These are phyloP conservation scores for Hyphantria cunea DNA, from an alignment of 1,140 invertebrate species.

Conservation along the genomic window DNA sequence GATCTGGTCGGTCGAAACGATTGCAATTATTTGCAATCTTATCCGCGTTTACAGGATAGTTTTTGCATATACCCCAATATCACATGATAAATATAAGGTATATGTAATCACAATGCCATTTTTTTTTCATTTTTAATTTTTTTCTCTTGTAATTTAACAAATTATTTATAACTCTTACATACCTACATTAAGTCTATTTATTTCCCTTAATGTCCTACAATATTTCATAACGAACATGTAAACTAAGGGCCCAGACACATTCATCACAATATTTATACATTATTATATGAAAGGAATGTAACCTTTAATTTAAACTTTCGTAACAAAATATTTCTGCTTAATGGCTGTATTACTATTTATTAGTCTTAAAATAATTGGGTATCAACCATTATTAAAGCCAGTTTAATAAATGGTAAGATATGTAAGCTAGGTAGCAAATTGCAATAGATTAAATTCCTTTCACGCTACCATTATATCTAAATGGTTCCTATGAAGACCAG, in stretches of 20 bases:
- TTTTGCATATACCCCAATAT: slow-evolving; percentile 56
- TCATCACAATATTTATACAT: slow-evolving; percentile 76
- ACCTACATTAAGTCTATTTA: slow-evolving; percentile 71
- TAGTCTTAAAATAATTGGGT: slow-evolving; percentile 55
- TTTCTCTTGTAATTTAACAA: slow-evolving; percentile 50
- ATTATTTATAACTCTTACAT: slow-evolving; percentile 55
- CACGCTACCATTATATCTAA: slow-evolving; percentile 61
- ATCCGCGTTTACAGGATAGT: slow-evolving; percentile 78
- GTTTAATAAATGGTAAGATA: slow-evolving; percentile 80
- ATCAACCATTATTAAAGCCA: slow-evolving; percentile 81
- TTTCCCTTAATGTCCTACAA: slow-evolving; percentile 53
- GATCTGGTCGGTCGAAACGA: slow-evolving; percentile 80
- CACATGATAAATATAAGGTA: slow-evolving; percentile 58
- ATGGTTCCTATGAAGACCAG: slow-evolving; percentile 69
- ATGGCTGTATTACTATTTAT: slow-evolving; percentile 48
- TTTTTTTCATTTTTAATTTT: slow-evolving; percentile 53
- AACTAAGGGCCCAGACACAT: slow-evolving; percentile 80
- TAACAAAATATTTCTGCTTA: slow-evolving; percentile 65
- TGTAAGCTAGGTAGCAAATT: slow-evolving; percentile 53
- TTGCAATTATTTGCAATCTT: slow-evolving; percentile 69
- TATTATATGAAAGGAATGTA: slow-evolving; percentile 77
- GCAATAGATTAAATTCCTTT: slow-evolving; percentile 71
- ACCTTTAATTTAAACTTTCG: slow-evolving; percentile 79
- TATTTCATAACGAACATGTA: slow-evolving; percentile 81
- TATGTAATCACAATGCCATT: slow-evolving; percentile 72